Conservation (phyloP, 53 echinoderm and acorn worm species). For the Glandiceps talaboti region DNA sequence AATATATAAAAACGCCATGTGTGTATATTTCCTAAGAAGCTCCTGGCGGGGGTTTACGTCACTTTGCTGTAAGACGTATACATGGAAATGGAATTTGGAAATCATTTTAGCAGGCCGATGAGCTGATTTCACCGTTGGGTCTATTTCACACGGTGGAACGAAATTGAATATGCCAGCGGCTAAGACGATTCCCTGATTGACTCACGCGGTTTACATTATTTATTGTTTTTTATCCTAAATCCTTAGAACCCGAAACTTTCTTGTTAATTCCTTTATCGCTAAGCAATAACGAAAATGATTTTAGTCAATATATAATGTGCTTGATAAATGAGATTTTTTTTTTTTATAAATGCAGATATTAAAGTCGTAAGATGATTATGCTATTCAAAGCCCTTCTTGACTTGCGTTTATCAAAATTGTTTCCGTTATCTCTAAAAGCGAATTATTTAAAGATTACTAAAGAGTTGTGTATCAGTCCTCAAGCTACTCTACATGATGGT, state of each 20-base stretch:
- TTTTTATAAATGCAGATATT: no score
- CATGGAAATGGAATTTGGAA: not conserved
- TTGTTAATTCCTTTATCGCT: no score
- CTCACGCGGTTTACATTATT: not conserved
- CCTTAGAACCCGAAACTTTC: no score
- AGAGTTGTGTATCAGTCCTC: no score
- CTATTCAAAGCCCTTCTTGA: no score
- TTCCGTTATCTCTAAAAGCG: no score
- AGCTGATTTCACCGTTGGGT: not conserved
- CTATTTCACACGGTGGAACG: not conserved
- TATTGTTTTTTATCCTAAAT: not conserved
- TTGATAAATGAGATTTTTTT: no score
- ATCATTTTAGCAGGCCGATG: not conserved
- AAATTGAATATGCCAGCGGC: not conserved
- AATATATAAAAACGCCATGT: not conserved
- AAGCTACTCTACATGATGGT: not conserved
- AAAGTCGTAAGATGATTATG: no score
- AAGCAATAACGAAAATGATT: no score
- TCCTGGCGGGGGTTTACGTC: not conserved
- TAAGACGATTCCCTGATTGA: not conserved
- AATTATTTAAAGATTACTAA: no score
- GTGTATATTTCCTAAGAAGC: not conserved
- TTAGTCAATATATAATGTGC: no score
- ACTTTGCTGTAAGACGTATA: not conserved
- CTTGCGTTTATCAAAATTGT: no score